These are phyloP conservation scores for Lepisosteus osseus DNA, from an alignment of 2,113 vertebrate species.

Conservation along the genomic window DNA sequence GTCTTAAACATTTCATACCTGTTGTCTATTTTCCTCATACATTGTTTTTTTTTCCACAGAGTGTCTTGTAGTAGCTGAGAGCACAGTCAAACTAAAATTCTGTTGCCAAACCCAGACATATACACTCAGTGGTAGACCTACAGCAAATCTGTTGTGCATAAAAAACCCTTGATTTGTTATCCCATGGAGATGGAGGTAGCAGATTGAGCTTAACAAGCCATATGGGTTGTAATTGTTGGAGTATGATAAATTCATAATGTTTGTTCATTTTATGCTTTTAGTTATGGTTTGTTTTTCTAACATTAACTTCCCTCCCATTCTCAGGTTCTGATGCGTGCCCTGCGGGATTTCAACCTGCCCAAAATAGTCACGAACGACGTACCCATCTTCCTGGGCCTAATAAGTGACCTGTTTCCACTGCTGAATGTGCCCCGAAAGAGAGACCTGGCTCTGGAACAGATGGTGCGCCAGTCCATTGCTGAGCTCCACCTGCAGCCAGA, in stretches of 20 bases:
- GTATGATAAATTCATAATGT: conserved; percentile 91
- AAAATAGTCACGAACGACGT: conserved; percentile 66
- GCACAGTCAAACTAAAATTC: not conserved
- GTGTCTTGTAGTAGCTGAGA: conserved; percentile 21
- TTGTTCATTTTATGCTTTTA: conserved; percentile 92
- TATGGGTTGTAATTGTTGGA: conserved; percentile 92
- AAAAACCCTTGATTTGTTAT: conserved; percentile 43
- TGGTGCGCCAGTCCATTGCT: conserved; percentile 65
- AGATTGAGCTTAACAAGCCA: conserved; percentile 98
- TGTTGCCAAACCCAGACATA: no score
- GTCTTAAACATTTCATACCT: no score
- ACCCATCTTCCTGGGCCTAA: conserved; percentile 71
- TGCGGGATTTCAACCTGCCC: conserved; percentile 57
- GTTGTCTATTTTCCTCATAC: no score
- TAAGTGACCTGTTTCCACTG: conserved; percentile 70
- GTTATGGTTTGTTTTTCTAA: conserved; percentile 90
- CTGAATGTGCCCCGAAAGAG: conserved; percentile 71
- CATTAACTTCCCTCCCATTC: conserved; percentile 67
- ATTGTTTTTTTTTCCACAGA: conserved; percentile 8
- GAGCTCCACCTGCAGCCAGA: conserved; percentile 74
- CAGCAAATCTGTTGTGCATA: conserved; percentile 2
- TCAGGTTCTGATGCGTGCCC: conserved; percentile 53
- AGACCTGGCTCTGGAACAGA: conserved; percentile 71
- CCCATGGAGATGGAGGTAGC: conserved; percentile 68
- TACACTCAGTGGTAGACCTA: no score